phyloP scores from a whole-genome alignment of 2,113 vertebrate species.

The Neodon shergylaensis region DNA sequence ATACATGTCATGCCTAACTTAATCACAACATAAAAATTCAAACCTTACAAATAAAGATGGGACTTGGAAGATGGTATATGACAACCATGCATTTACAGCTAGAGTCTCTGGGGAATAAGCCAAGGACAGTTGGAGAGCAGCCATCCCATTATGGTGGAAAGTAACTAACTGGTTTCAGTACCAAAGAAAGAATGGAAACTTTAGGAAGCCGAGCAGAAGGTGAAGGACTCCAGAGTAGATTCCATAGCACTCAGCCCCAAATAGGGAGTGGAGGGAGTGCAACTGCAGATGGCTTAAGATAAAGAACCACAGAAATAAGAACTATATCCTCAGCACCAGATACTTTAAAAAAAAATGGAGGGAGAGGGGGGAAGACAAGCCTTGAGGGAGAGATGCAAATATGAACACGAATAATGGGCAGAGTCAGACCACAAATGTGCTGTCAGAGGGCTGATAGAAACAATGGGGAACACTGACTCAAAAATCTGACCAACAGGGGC shows the following conservation, averaged over 20 bases:
- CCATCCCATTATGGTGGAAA: not conserved
- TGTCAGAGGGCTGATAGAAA: not conserved
- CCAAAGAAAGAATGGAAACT: not conserved
- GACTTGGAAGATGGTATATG: not conserved
- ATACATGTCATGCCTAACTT: not conserved
- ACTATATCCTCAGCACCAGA: not conserved
- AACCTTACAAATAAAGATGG: not conserved
- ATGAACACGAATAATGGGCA: not conserved
- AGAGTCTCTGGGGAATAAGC: not conserved
- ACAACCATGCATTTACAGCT: not conserved
- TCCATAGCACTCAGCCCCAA: no score
- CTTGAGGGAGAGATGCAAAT: no score
- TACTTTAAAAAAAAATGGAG: no score
- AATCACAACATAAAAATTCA: constrained; percentile 23
- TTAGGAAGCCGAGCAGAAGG: not conserved
- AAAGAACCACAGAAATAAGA: not conserved
- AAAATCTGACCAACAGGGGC: no score
- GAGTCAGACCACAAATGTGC: not conserved
- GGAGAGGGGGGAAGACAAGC: not conserved
- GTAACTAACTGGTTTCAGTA: not conserved
- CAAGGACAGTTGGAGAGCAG: not conserved
- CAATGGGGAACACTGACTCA: no score
- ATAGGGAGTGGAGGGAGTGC: no score
- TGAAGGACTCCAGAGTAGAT: not conserved
- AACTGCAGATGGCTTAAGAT: not conserved